Base-by-base conservation (phyloP, 2,888 invertebrate species). In the Seladonia tumulorum region DNA sequence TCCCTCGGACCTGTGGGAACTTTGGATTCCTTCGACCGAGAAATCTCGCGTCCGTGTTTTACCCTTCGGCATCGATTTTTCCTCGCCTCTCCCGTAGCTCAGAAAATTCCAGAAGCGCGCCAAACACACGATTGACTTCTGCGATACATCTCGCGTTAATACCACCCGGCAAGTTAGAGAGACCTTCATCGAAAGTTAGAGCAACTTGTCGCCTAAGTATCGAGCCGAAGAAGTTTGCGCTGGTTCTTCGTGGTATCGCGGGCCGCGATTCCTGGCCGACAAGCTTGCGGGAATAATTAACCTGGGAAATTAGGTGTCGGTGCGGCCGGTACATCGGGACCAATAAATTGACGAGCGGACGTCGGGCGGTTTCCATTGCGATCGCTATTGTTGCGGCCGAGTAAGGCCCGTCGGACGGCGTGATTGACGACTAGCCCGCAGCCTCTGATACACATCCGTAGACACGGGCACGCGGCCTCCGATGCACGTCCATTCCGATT, bases 381-480 rank as follows among this genome's bases (percentile, higher is more conserved):
- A 83, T 87, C 80, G 66, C 80, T 72, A 84, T 83, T 90, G 88
- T 85, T 79, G 80, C 78, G 81, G 49, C 63, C 85, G 73, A 82
- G 79, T 76, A 85, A 78, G 86, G 39, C 70, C 79, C 86, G 88
- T 87, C 86, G 81, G 29, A 49, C 63, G 42, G 29, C 76, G 83
- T 91, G 90, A 90, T 90, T 83, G 91, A 90, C 89, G 89, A 85
- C 84, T 63, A 53, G 72, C 71, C 74, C 22, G 29, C 57, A 74
- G 53, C 81, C 70, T 75, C 82, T 66, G 88, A 79, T 82, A 87
- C 81, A 79, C 78, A 66, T 71, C 82, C 82, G 77, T 70, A 81
- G 75, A 78, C 86, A 81, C 63, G 60, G 42, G 16, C 29, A 49
- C 45, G 66, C 71, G 35, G 70, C 68, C 82, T 75, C 82, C 82